A percentile compares a stretch with the other conserved stretches of the same genome.
Evolutionary conservation across 2,888 invertebrate genomes (phyloP).

Genomic region (Phytoseiulus persimilis): DNA sequence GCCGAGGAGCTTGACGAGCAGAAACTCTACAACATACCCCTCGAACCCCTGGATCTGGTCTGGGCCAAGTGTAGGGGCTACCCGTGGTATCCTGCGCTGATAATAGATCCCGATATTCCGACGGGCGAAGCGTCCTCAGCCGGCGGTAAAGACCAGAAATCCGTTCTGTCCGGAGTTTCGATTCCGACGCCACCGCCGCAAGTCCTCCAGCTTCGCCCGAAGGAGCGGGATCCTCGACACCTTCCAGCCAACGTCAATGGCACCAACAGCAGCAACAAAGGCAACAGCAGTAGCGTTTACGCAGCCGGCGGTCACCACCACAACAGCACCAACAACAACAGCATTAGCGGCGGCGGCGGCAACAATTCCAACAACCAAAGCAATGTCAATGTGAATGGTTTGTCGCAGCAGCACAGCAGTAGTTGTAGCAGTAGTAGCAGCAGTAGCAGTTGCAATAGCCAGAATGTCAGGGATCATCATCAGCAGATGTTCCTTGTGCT

Average conservation of each 20-base stretch:
- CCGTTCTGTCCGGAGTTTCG: constrained; percentile 84
- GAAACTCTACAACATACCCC: constrained; percentile 50
- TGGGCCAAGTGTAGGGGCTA: constrained; percentile 96
- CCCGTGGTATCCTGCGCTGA: constrained; percentile 91
- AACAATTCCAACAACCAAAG: too few species aligned
- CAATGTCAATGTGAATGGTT: background rate
- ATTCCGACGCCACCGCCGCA: constrained; percentile 87
- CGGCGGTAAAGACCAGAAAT: constrained; percentile 54
- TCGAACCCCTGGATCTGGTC: constrained; percentile 80
- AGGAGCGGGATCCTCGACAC: background rate
- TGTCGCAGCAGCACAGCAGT: background rate
- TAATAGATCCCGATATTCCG: constrained; percentile 47
- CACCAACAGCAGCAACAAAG: background rate
- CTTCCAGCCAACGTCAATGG: background rate
- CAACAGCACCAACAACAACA: constrained; percentile 44
- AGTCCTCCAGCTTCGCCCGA: constrained; percentile 65
- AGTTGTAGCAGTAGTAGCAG: background rate
- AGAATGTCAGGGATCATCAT: constrained; percentile 58
- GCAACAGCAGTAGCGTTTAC: background rate
- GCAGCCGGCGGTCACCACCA: constrained; percentile 23
- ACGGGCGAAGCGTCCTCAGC: background rate
- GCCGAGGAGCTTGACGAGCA: constrained; percentile 39
- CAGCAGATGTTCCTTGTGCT: constrained; percentile 77
- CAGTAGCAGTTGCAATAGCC: background rate
- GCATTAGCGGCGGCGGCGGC: constrained; percentile 44